Evolutionary conservation across 2,113 vertebrate species (phyloP), one percentile per base, ranked within the genome.

Genomic region (Xenopus borealis): DNA sequence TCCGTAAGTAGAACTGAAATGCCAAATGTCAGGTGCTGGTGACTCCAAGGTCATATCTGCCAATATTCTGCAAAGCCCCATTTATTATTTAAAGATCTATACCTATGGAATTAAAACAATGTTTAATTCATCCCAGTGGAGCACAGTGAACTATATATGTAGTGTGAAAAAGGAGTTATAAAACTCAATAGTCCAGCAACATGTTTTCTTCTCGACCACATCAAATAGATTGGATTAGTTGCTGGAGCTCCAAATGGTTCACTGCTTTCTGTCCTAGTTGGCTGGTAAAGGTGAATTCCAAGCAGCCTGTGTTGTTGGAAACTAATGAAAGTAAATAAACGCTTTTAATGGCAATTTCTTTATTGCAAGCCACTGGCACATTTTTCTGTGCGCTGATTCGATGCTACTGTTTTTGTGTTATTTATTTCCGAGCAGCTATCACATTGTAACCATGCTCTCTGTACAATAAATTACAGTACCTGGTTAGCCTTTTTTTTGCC

Each of bases 301-400:
- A 77, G 27, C 53, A 14, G 66, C 58, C 58, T 65, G 61, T 64
- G 55, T 58, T 68, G 67, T 76, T 61, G 50, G 67, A 70, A 70
- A 76, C 59, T 70, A 70, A 70, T 64, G 46, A 76, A 76, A 68
- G 72, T 75, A 75, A 76, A 76, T 76, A 76, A 76, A 76, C 66
- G 64, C 74, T 63, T 76, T 70, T 77, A 77, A 77, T 77, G 61
- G 74, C 67, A 70, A 70, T 75, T 69, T 77, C 67, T 69, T 77
- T 77, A 77, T 70, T 64, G 66, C 23, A 45, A 68, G 67, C 67
- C 74, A 76, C 59, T 69, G 74, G 67, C 61, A 70, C 66, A 64
- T 62, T 61, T n/a, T 75, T 53, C 44, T 63, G 46, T 45, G 27
- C 66, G 19, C 12, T 58, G 19, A 47, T 66, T 62, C 72, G 7